Base-by-base conservation (phyloP, 30 jellyfish, hydroid and myxozoan genomes). In the Hydra vulgaris region DNA sequence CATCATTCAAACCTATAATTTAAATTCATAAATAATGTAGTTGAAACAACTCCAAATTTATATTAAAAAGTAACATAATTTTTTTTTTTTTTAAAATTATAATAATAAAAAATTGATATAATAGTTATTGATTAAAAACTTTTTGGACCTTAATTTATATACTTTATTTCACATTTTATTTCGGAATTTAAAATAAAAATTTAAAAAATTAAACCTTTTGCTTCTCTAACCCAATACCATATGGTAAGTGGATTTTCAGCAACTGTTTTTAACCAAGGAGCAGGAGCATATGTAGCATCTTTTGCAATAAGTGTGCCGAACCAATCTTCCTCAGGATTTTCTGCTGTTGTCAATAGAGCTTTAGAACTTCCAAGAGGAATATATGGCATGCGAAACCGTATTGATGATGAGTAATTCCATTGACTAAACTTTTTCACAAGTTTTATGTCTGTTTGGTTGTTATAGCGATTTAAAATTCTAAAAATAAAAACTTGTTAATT, bases 151-250 rank as follows among this genome's bases (percentile, higher is more conserved):
- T n/a, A n/a, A n/a, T n/a, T n/a, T n/a, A n/a, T n/a, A n/a, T n/a
- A n/a, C n/a, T n/a, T n/a, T n/a, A n/a, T n/a, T n/a, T n/a, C n/a
- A n/a, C n/a, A n/a, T n/a, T n/a, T n/a, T n/a, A 5, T 40, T 40
- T 3, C 61, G 12, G 12, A 40, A 40, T 3, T 1, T n/a, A 68
- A 68, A 15, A 68, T 20, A 68, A n/a, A 8, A 4, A 68, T 68
- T n/a, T 68, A 56, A 56, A 56, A 56, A 56, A 25, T 17, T 82
- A 27, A 53, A 92, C 98, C 98, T 87, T 92, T 87, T 0, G 98
- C 87, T 53, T 92, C 98, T 71, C 94, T 79, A 82, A 92, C 18
- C 98, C 98, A 92, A 79, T 87, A 92, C 96, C 96, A 92, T n/a
- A 92, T 84, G 68, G 74, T 88, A 26, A 82, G 86, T 21, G 98